These are phyloP conservation scores for Chelon labrosus DNA, from an alignment of 2,797 vertebrate species.

Conservation along the genomic window DNA sequence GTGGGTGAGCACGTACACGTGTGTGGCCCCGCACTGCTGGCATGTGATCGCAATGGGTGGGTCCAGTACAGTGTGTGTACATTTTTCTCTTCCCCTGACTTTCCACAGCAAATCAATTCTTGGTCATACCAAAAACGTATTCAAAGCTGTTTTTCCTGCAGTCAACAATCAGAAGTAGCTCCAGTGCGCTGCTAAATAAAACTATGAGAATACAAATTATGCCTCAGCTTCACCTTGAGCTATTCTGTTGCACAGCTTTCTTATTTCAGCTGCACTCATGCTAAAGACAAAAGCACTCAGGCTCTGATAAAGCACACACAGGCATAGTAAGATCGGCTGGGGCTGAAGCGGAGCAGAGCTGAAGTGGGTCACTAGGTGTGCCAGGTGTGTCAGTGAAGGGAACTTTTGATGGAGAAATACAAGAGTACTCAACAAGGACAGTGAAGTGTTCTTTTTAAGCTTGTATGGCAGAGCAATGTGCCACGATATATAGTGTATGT, in stretches of 20 bases:
- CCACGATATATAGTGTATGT: not conserved
- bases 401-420: slow-evolving; percentile 14
- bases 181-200: slow-evolving; percentile 8
- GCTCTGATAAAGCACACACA: slow-evolving; percentile 11
- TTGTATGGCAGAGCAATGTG: not conserved
- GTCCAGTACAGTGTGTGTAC: slow-evolving; percentile 36
- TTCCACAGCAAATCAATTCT: slow-evolving; percentile 43
- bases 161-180: slow-evolving; percentile 10
- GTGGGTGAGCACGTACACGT: slow-evolving; percentile 51
- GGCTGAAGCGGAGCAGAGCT: slow-evolving; percentile 20
- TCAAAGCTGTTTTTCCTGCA: slow-evolving; percentile 18
- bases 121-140: slow-evolving; percentile 20
- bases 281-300: slow-evolving; percentile 15
- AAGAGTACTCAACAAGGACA: not conserved
- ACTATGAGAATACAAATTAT: slow-evolving; percentile 9
- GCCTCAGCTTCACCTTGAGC: slow-evolving; percentile 24
- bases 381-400: slow-evolving; percentile 48
- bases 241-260: slow-evolving; percentile 18
- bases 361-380: slow-evolving; percentile 59
- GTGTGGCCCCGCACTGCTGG: slow-evolving; percentile 61
- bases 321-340: slow-evolving; percentile 33
- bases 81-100: slow-evolving; percentile 33
- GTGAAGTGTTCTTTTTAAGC: not conserved
- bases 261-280: slow-evolving; percentile 1
- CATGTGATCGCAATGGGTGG: slow-evolving; percentile 62